These are phyloP conservation scores for Zootermopsis nevadensis DNA, from an alignment of 2,888 invertebrate species.

Conservation along the genomic window DNA sequence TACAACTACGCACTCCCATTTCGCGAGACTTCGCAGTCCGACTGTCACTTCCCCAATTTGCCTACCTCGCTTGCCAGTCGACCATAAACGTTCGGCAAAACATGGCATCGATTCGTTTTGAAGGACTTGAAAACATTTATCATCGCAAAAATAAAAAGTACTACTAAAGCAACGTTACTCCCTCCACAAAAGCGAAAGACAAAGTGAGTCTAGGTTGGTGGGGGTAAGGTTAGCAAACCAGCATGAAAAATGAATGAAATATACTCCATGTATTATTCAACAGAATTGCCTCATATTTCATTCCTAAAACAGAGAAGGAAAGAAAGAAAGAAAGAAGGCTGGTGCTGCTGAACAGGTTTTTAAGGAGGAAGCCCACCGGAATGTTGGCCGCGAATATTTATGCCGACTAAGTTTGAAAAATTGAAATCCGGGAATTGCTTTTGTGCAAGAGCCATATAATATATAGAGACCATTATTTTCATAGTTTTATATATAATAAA, in stretches of 20 bases:
- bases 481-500: constrained; percentile 38
- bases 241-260: constrained; percentile 63
- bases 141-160: constrained; percentile 30
- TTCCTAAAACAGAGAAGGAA: constrained; percentile 65
- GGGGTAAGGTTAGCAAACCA: constrained; percentile 48
- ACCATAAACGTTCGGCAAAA: constrained; percentile 39
- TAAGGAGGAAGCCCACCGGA: constrained; percentile 44
- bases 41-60: constrained; percentile 8
- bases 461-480: constrained; percentile 43
- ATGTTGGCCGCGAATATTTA: constrained; percentile 47
- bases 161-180: constrained; percentile 32
- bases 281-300: constrained; percentile 73
- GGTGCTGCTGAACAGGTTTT: constrained; percentile 42
- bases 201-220: constrained; percentile 45
- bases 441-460: constrained; percentile 42
- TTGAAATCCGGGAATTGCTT: constrained; percentile 52
- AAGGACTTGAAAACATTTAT: constrained; percentile 33
- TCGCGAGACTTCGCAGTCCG: not conserved
- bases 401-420: constrained; percentile 51
- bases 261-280: constrained; percentile 73
- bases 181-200: constrained; percentile 47
- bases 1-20: not conserved
- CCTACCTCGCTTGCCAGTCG: not conserved
- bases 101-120: constrained; percentile 46
- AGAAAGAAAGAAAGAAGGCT: constrained; percentile 45